Conservation (phyloP, 2,888 invertebrate genomes). For the Anoncus sp. region DNA sequence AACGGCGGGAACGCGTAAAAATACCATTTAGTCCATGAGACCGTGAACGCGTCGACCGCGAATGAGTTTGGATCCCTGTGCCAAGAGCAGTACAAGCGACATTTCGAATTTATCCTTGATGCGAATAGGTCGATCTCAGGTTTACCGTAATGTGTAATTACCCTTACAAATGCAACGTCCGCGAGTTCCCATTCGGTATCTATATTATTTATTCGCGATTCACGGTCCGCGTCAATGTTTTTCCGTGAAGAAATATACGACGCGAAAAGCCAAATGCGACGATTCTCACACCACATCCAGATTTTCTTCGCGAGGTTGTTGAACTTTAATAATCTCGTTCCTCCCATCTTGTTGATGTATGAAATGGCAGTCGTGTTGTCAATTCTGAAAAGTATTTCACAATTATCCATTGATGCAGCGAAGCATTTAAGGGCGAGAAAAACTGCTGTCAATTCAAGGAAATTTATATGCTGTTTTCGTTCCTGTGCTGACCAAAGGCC, state of each 20-base stretch:
- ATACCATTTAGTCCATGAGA: neutral
- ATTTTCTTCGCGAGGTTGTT: constrained; percentile 58
- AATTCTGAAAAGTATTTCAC: constrained; percentile 64
- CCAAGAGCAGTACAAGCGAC: constrained; percentile 49
- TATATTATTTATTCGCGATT: constrained; percentile 66
- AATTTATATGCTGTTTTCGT: constrained; percentile 55
- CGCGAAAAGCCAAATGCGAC: constrained; percentile 65
- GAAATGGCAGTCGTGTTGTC: constrained; percentile 68
- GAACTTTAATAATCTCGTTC: constrained; percentile 49
- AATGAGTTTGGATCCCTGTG: constrained; percentile 39
- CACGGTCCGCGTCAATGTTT: constrained; percentile 66
- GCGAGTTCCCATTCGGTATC: constrained; percentile 63
- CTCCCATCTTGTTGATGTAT: constrained; percentile 68
- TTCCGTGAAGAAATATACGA: constrained; percentile 63
- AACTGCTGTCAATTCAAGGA: constrained; percentile 45
- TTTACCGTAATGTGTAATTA: too few species aligned
- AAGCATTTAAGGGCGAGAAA: constrained; percentile 28
- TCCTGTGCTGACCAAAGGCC: too few species aligned
- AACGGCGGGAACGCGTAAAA: constrained; percentile 65
- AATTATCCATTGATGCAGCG: constrained; percentile 24
- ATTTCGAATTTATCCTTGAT: constrained; percentile 44
- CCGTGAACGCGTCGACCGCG: constrained; percentile 43
- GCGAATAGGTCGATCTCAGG: constrained; percentile 62
- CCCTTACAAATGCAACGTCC: constrained; percentile 38
- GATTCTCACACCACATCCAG: constrained; percentile 65